phyloP scores from a whole-genome alignment of 2,113 vertebrate species.

The Ophiodon elongatus region DNA sequence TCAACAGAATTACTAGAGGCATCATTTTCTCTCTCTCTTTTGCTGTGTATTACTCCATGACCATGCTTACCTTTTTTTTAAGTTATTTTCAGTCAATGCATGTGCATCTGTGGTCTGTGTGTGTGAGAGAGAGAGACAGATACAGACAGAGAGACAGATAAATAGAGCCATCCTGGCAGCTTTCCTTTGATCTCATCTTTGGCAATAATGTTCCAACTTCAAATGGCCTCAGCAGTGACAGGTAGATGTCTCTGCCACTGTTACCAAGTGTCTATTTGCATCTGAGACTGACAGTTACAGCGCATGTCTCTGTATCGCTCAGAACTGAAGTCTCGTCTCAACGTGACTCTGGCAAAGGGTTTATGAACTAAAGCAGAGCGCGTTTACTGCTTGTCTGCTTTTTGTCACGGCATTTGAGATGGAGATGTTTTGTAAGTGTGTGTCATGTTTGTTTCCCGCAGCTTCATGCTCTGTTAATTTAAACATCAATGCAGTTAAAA shows the following conservation, averaged over 20 bases:
- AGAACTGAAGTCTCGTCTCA: constrained; percentile 41
- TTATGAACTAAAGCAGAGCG: constrained; percentile 19
- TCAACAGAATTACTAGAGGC: constrained; percentile 62
- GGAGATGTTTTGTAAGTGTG: constrained; percentile 16
- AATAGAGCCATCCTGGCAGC: constrained; percentile 53
- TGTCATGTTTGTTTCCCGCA: constrained; percentile 41
- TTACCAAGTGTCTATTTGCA: constrained; percentile 58
- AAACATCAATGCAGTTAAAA: constrained; percentile 5
- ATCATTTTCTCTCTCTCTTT: constrained; percentile 24
- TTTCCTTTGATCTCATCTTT: constrained; percentile 70
- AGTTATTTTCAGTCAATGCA: constrained; percentile 17
- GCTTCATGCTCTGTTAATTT: constrained; percentile 40
- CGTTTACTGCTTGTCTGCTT: constrained; percentile 4
- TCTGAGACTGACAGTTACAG: constrained; percentile 48
- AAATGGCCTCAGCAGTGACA: constrained; percentile 66
- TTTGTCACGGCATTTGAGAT: constrained; percentile 19
- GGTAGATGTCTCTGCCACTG: constrained; percentile 58
- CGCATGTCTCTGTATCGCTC: constrained; percentile 29
- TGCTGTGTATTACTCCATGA: not conserved
- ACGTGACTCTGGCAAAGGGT: constrained; percentile 15
- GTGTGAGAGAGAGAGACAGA: constrained; percentile 7
- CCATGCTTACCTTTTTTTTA: not conserved
- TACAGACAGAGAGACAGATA: constrained; percentile 37
- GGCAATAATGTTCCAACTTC: constrained; percentile 62
- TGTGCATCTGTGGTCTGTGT: constrained; percentile 11